Conservation (phyloP, 2,888 invertebrate species). For the Agrenia bidenticulata region DNA sequence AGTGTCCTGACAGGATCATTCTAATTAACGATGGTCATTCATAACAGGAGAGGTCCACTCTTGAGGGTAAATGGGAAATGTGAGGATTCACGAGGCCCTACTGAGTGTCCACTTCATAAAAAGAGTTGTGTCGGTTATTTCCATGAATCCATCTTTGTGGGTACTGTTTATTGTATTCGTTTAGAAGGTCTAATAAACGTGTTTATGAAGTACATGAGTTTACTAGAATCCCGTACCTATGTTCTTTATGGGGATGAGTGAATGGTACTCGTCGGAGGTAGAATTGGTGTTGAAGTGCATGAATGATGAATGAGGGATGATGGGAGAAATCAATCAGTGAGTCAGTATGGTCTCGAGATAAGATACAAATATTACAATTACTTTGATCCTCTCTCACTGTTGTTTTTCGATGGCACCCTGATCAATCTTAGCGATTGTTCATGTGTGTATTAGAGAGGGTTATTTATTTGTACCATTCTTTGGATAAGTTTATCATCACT, state of each 20-base stretch:
- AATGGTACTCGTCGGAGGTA: too few relatives aligned
- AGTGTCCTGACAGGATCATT: slow-evolving; percentile 46
- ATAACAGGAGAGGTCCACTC: slow-evolving; percentile 26
- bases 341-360: background rate
- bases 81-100: slow-evolving; percentile 5
- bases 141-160: too few relatives aligned
- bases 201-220: too few relatives aligned
- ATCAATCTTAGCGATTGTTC: slow-evolving; percentile 23
- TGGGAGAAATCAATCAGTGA: slow-evolving; percentile 43
- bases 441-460: too few relatives aligned
- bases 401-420: slow-evolving; percentile 22
- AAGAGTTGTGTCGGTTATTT: too few relatives aligned
- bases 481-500: too few relatives aligned
- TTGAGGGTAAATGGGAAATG: slow-evolving; percentile 21
- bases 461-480: too few relatives aligned
- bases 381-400: background rate
- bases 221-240: too few relatives aligned
- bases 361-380: slow-evolving; percentile 5
- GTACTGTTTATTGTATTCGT: too few relatives aligned
- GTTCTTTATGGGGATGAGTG: too few relatives aligned
- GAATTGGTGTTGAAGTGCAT: slow-evolving; percentile 24
- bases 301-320: slow-evolving; percentile 33
- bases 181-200: too few relatives aligned
- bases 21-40: slow-evolving; percentile 47
- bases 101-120: slow-evolving; percentile 2